Evolutionary conservation across 2,888 invertebrate genomes (phyloP).

Genomic region (Dasypogon diadema): DNA sequence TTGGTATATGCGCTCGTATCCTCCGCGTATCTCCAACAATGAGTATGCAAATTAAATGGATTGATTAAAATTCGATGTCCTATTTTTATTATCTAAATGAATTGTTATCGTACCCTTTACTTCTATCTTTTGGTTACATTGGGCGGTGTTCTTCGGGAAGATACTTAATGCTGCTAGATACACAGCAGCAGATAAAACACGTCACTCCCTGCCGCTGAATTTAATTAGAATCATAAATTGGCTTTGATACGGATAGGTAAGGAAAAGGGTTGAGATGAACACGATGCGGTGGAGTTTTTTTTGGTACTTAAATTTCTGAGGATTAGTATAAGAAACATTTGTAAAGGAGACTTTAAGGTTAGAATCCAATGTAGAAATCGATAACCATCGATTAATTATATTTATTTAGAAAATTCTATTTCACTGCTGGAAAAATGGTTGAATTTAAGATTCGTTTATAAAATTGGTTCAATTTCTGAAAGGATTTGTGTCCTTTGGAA

Average conservation of each 20-base stretch:
- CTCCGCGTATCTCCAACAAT: constrained; percentile 19
- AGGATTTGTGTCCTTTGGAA: too few species aligned
- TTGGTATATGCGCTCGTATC: neutral
- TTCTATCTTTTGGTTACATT: constrained; percentile 15
- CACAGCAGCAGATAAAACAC: constrained; percentile 54
- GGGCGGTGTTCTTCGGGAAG: neutral
- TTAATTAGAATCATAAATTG: constrained; percentile 58
- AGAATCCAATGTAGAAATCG: too few species aligned
- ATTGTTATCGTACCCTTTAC: constrained; percentile 55
- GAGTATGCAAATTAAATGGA: constrained; percentile 62
- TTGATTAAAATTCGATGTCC: constrained; percentile 68
- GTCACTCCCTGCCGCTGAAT: constrained; percentile 54
- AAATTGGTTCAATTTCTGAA: too few species aligned
- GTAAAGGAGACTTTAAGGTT: too few species aligned
- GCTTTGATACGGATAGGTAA: constrained; percentile 39
- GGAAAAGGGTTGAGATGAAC: constrained; percentile 43
- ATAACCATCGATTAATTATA: too few species aligned
- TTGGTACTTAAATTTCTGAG: neutral
- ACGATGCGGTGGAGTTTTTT: neutral
- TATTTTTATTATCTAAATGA: constrained; percentile 57
- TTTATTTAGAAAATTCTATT: too few species aligned
- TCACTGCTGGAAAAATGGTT: too few species aligned
- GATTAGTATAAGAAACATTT: too few species aligned
- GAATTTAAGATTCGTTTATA: too few species aligned
- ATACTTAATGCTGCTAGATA: neutral